phyloP scores from a whole-genome alignment of 2,797 vertebrate species.

The Malurus splendens region DNA sequence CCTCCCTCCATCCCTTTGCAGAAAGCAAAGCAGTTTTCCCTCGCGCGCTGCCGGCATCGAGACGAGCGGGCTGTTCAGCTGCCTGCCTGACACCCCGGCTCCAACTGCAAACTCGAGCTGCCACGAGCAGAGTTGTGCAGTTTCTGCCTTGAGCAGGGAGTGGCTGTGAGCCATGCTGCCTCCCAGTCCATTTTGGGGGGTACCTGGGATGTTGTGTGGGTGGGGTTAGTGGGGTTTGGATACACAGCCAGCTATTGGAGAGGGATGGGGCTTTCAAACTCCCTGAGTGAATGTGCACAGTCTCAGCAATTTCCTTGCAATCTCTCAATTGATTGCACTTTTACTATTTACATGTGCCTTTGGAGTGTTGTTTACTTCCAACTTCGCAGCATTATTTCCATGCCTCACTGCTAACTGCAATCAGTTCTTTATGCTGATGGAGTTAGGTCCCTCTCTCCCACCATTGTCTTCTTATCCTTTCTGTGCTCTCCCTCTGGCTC shows the following conservation, averaged over 20 bases:
- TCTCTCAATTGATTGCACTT: background rate
- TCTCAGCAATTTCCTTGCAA: background rate
- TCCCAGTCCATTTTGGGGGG: accelerated
- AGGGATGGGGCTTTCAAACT: background rate
- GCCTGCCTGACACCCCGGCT: background rate
- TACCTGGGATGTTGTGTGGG: background rate
- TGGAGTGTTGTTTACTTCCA: background rate
- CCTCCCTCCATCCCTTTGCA: background rate
- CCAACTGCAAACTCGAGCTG: background rate
- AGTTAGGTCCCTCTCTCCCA: background rate
- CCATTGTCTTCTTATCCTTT: background rate
- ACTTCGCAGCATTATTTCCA: background rate
- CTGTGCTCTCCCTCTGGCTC: background rate
- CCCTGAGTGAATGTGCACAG: accelerated
- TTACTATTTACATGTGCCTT: background rate
- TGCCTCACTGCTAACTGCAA: accelerated
- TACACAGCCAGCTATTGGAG: background rate
- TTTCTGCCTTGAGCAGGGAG: background rate
- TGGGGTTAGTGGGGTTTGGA: background rate
- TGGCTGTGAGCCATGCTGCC: background rate
- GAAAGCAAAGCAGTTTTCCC: background rate
- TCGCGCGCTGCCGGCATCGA: accelerated
- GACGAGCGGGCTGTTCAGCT: background rate
- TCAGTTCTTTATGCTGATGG: background rate
- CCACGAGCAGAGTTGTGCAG: background rate